Evolutionary conservation across 2,888 invertebrate genomes (phyloP).

Genomic region (Tanytarsus gracilentus): DNA sequence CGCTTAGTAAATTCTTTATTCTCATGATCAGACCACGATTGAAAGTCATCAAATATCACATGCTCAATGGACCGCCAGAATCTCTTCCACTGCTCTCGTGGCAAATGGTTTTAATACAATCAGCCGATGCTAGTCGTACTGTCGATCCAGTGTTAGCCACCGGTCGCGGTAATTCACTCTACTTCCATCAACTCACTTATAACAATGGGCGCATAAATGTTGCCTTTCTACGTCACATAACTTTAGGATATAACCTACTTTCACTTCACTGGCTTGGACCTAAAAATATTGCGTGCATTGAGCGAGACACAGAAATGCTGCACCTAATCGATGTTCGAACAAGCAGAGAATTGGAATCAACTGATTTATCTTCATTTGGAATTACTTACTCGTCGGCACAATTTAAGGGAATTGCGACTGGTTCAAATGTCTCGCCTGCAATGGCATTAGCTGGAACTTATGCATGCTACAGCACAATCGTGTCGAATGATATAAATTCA

Average conservation of each 20-base stretch:
- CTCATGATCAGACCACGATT: conserved; percentile 69
- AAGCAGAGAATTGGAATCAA: conserved; percentile 73
- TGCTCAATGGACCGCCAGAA: conserved; percentile 61
- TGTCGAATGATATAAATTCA: conserved; percentile 49
- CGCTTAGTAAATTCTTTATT: conserved; percentile 72
- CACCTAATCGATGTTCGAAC: conserved; percentile 82
- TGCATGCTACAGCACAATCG: conserved; percentile 63
- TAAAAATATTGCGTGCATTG: conserved; percentile 73
- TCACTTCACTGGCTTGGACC: conserved; percentile 76
- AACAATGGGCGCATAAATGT: conserved; percentile 49
- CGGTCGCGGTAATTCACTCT: conserved; percentile 72
- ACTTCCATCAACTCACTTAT: conserved; percentile 69
- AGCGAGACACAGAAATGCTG: conserved; percentile 68
- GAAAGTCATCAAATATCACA: conserved; percentile 67
- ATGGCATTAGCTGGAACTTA: conserved; percentile 51
- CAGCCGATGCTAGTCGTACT: conserved; percentile 54
- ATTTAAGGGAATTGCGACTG: conserved; percentile 85
- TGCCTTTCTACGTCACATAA: conserved; percentile 59
- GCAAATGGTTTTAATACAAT: conserved; percentile 81
- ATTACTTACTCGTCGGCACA: conserved; percentile 78
- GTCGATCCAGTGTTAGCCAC: conserved; percentile 83
- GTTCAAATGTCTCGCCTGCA: conserved; percentile 75
- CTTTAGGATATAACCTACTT: conserved; percentile 60
- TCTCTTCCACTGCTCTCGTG: conserved; percentile 86
- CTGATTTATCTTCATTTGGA: conserved; percentile 71